Percentiles rank a stretch among this genome's conserved stretches.
phyloP scores from a whole-genome alignment of 2,113 vertebrate species.

The Gambusia holbrooki region DNA sequence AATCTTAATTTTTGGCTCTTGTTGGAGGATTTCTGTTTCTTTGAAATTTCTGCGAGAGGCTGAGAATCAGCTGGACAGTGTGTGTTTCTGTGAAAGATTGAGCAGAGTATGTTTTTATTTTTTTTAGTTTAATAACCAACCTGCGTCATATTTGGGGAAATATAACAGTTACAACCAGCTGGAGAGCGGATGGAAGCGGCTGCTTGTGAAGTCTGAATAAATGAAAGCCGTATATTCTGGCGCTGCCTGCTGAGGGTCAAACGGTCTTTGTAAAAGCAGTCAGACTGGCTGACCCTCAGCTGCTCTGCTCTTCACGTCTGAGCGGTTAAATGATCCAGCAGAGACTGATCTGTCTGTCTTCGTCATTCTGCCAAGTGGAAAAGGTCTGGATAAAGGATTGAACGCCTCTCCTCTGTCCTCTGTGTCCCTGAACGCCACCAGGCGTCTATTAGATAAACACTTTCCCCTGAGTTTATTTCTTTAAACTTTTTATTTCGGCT shows the following conservation, averaged over 20 bases:
- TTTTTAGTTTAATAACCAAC: no score
- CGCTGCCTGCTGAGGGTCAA: slow-evolving; percentile 7
- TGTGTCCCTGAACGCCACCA: slow-evolving; percentile 17
- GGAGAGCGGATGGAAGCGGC: not conserved
- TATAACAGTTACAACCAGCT: no score
- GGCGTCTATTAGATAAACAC: slow-evolving; percentile 27
- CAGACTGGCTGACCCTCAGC: slow-evolving; percentile 25
- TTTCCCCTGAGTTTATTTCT: not conserved
- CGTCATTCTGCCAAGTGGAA: slow-evolving; percentile 53
- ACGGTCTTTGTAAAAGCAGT: slow-evolving; percentile 2
- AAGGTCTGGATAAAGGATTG: slow-evolving; percentile 63
- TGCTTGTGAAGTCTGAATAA: not conserved
- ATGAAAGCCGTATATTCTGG: slow-evolving; percentile 14
- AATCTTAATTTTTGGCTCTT: not conserved
- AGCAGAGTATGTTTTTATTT: no score
- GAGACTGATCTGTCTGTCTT: slow-evolving; percentile 39
- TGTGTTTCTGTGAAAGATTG: no score
- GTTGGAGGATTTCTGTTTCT: not conserved
- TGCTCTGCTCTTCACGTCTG: slow-evolving; percentile 30
- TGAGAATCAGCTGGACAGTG: not conserved
- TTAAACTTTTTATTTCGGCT: not conserved
- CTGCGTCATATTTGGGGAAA: no score
- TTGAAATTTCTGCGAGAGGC: not conserved
- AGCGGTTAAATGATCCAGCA: slow-evolving; percentile 53
- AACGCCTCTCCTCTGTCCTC: slow-evolving; percentile 19